Evolutionary conservation across 1,140 invertebrate genomes (phyloP), one percentile per base, ranked within the genome.

Genomic region (Oedothorax gibbosus): DNA sequence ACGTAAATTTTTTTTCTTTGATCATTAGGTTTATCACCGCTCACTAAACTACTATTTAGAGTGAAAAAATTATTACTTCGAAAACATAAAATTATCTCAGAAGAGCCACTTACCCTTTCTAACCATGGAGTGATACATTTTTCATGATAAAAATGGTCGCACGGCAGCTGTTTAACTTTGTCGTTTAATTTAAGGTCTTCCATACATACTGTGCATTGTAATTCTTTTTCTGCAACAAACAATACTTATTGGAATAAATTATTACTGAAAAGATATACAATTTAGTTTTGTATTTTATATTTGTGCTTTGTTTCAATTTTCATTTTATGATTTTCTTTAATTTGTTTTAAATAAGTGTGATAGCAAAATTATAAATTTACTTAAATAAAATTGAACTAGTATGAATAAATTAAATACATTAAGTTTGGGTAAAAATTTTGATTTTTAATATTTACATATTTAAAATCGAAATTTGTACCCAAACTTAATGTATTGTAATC

Each of bases 191-290:
- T 91, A 89, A 97, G 97, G 89, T 96, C 95, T 88, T 99, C 97
- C 96, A 98, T 98, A 90, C 98, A 99, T 14, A 99, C 96, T 3
- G 97, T 97, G 91, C 98, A 99, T 88, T 98, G 96, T 10, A 96
- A 90, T n/a, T 53, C 65, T 60, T 21, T 50, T 18, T 20, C 53
- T 57, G 11, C 10, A 21, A 53, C 6, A 60, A 60, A 80, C 3
- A 0, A 20, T 69, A 66, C 68, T 8, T 49, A 21, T 54, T n/a
- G n/a, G n/a, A 8, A 14, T 51, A 35, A 35, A 35, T 5, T 35
- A 35, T 35, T 35, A 35, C 35, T 35, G 35, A 35, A 35, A n/a
- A 35, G 35, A 35, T 2, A 35, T 1, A 35, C 5, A 35, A 35
- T 35, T 35, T 35, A 35, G 35, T 35, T n/a, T n/a, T 35, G 5